Conservation (phyloP, 2,888 invertebrate genomes). For the Nysson spinosus region DNA sequence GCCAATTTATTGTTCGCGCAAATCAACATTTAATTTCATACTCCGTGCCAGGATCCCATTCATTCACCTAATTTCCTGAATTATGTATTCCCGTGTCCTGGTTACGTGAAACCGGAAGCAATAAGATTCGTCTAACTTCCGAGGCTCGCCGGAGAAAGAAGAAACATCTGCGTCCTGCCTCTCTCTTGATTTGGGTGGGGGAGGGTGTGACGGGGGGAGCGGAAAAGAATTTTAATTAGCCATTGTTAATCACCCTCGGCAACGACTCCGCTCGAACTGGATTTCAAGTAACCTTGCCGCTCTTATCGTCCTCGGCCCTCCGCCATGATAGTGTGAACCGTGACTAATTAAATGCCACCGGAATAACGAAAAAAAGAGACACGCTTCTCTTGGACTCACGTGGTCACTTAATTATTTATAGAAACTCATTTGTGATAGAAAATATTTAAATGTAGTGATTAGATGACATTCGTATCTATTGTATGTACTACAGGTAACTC, state of each 20-base stretch:
- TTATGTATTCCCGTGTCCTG: background rate
- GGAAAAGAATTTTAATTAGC: slow-evolving; percentile 46
- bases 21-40: no score
- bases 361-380: slow-evolving; percentile 29
- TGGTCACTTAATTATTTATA: no score
- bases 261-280: slow-evolving; percentile 33
- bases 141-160: no score
- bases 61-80: background rate
- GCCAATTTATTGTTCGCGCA: no score
- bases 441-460: no score
- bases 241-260: slow-evolving; percentile 40
- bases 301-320: slow-evolving; percentile 48
- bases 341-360: slow-evolving; percentile 57
- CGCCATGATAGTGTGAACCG: slow-evolving; percentile 43
- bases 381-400: slow-evolving; percentile 11
- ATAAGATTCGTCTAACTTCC: background rate
- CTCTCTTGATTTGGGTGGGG: no score
- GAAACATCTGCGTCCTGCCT: no score
- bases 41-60: no score
- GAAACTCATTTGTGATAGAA: no score
- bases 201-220: background rate
- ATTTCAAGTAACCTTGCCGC: slow-evolving; percentile 50
- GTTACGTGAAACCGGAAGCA: background rate
- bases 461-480: no score
- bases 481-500: no score